Percentiles rank a stretch among this genome's conserved stretches.
These are phyloP conservation scores for Netelia inedita DNA, from an alignment of 2,888 invertebrate species.

Conservation along the genomic window DNA sequence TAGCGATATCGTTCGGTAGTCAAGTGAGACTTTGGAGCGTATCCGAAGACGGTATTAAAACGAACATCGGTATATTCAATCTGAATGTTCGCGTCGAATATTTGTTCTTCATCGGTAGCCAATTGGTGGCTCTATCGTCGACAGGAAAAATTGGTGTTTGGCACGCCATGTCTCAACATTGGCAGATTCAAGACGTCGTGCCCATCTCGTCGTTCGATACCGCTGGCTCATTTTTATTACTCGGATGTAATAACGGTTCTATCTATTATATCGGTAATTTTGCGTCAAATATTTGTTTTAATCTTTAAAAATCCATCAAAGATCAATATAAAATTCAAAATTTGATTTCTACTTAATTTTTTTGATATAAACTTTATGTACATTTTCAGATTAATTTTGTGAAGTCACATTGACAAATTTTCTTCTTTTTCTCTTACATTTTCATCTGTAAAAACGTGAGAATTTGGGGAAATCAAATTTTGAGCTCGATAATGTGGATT, in stretches of 20 bases:
- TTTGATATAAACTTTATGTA: conserved; percentile 12
- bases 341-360: conserved; percentile 39
- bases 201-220: conserved; percentile 98
- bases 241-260: conserved; percentile 98
- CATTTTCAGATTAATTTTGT: not conserved
- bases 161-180: conserved; percentile 99
- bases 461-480: too few relatives aligned
- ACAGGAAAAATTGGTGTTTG: conserved; percentile 99
- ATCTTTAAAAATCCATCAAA: too few relatives aligned
- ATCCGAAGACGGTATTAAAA: conserved; percentile 90
- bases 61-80: conserved; percentile 94
- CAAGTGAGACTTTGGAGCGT: conserved; percentile 93
- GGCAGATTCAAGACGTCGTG: conserved; percentile 98
- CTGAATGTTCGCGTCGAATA: conserved; percentile 97
- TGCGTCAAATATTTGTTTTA: too few relatives aligned
- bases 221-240: conserved; percentile 96
- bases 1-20: conserved; percentile 92
- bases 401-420: not conserved
- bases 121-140: conserved; percentile 97
- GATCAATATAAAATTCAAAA: conserved; percentile 3
- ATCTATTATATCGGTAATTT: conserved; percentile 97
- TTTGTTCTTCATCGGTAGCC: conserved; percentile 98
- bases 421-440: not conserved
- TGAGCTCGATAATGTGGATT: not conserved
- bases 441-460: not conserved